Base-by-base conservation (phyloP, 2,113 vertebrate genomes). In the Delphinapterus leucas region DNA sequence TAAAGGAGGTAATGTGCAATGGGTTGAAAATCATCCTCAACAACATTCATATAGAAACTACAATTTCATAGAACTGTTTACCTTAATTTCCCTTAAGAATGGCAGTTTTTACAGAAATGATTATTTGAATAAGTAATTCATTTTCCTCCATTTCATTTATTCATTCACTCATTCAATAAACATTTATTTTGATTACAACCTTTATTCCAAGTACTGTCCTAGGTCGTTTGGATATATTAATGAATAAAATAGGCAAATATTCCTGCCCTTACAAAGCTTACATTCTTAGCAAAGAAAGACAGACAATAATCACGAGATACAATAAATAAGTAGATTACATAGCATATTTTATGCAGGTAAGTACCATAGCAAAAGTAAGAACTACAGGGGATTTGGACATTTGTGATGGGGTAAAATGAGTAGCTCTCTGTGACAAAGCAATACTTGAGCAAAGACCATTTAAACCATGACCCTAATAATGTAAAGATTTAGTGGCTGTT, bases 181-280 rank as follows among this genome's bases (percentile, higher is more conserved):
- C 3, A 61, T 49, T 95, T 91, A 67, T 86, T 70, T 83, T 93
- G 49, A 94, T 65, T 63, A 63, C 4, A 7, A 77, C 3, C 10
- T 95, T 92, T 86, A 79, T 93, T 58, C 33, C 55, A 85, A 26
- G 31, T n/a, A 77, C n/a, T 83, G 2, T 21, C 70, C 26, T 87
- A 63, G 33, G 38, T 65, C 25, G 1, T 36, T 82, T 88, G 17
- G 31, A 49, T 53, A 90, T 47, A 55, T 80, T 80, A 79, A 61
- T 68, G 26, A 74, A 70, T 90, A 79, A 94, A 94, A 49, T 70
- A 49, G 36, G 41, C n/a, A 95, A 91, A 81, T 85, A 92, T 67
- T 84, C 44, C n/a, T 84, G 36, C 9, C 20, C 33, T 83, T 15
- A 74, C 41, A 77, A 92, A 76, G 1, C 5, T 92, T 85, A 77